Evolutionary conservation across 2,888 invertebrate species (phyloP).

Genomic region (Eudemis profundana): DNA sequence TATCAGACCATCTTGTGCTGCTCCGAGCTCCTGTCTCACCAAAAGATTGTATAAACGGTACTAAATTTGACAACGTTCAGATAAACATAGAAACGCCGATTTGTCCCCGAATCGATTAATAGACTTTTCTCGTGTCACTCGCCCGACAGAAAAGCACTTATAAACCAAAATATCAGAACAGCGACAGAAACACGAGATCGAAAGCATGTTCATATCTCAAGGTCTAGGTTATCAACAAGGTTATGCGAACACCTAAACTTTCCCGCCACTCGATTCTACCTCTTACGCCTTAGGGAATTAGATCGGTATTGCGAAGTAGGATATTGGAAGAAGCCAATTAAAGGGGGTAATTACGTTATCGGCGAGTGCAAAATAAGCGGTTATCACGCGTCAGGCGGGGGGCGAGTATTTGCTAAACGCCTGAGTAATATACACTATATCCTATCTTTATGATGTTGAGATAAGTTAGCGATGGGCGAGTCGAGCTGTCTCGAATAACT

Average conservation of each 20-base stretch:
- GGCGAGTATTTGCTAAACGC: slow-evolving; percentile 7
- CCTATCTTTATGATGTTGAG: slow-evolving; percentile 5
- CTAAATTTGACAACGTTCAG: too few relatives aligned
- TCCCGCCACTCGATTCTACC: slow-evolving; percentile 19
- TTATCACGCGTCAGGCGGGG: slow-evolving; percentile 43
- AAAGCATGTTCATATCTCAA: slow-evolving; percentile 47
- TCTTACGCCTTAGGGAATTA: background rate
- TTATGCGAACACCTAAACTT: slow-evolving; percentile 18
- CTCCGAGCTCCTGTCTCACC: too few relatives aligned
- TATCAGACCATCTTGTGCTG: too few relatives aligned
- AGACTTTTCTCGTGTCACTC: too few relatives aligned
- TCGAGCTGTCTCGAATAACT: too few relatives aligned
- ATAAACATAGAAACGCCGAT: too few relatives aligned
- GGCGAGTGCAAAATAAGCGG: slow-evolving; percentile 48
- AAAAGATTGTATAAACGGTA: background rate
- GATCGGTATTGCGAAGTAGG: slow-evolving; percentile 16
- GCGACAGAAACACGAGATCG: slow-evolving; percentile 16
- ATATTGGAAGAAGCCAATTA: slow-evolving; percentile 29
- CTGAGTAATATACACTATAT: background rate
- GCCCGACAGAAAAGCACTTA: background rate
- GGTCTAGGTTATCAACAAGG: slow-evolving; percentile 54
- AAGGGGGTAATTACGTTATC: slow-evolving; percentile 43
- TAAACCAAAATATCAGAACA: background rate
- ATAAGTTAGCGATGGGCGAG: too few relatives aligned
- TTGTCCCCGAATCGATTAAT: too few relatives aligned